Evolutionary conservation across 2,113 vertebrate genomes (phyloP), one percentile per base, ranked within the genome.

Genomic region (Platysteira castanea): DNA sequence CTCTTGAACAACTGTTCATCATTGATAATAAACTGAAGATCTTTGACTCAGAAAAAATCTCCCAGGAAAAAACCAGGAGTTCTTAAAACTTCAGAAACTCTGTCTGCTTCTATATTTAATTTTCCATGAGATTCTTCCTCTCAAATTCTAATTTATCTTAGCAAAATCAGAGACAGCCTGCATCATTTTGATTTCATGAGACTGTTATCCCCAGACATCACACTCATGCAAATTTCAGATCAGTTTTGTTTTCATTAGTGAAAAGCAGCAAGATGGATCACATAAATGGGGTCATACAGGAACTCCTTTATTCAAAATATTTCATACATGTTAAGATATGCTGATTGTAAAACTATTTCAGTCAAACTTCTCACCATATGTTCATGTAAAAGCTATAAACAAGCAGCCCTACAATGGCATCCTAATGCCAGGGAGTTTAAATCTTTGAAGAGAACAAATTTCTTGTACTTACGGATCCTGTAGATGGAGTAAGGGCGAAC

Each of bases 131-230:
- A 63, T 68, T 78, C 73, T 73, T 92, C 69, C 76, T 95, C 50
- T 30, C 21, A 53, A 73, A 79, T 82, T 63, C 77, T 83, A 73
- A 57, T 69, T 86, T 87, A 57, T 86, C 33, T 86, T 24, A 39
- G 85, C 57, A 87, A 90, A 95, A 87, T 84, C 65, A 74, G 78
- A 89, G 67, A 57, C 73, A 93, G 90, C 27, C 46, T 73, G 65
- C 85, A 93, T 96, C 35, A 87, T 97, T 92, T 91, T 64, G 84
- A 94, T 95, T 95, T 93, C 75, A 89, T 94, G 92, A 90, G 90
- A 50, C 64, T 73, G 31, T 47, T 86, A 79, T 88, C 61, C 90
- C 88, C 37, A 82, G 88, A 57, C 33, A 60, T 74, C 49, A 30
- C 52, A 57, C 75, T 96, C 79, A 92, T 95, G 93, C 56, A 96